These are phyloP conservation scores for Bombylius discolor DNA, from an alignment of 2,888 invertebrate species.

Conservation along the genomic window DNA sequence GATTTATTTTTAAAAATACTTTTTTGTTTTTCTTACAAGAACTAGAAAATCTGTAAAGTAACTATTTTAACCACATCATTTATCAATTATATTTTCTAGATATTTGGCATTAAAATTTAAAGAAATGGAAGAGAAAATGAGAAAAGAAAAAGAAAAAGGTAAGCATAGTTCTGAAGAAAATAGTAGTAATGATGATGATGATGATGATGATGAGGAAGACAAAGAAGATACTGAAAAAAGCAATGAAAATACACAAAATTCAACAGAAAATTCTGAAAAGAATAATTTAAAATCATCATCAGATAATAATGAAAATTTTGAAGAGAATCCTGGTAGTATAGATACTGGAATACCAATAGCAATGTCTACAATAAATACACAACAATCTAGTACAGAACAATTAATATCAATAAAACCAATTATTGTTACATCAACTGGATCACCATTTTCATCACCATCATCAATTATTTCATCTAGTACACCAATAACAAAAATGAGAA, in stretches of 20 bases:
- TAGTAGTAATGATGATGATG: conserved; percentile 1
- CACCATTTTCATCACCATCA: conserved; percentile 7
- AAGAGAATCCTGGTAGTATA: not conserved
- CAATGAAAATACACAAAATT: not conserved
- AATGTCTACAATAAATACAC: not conserved
- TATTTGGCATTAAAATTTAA: conserved; percentile 72
- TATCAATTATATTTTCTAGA: conserved; percentile 35
- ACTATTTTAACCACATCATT: not conserved
- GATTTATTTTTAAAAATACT: not conserved
- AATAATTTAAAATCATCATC: not conserved
- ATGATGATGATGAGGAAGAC: conserved; percentile 11
- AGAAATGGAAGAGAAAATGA: conserved; percentile 74
- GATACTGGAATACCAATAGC: not conserved
- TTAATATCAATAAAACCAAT: conserved; percentile 26
- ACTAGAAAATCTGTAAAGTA: not conserved
- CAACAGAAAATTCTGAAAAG: not conserved
- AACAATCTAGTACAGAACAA: conserved; percentile 1
- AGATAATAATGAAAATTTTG: conserved; percentile 1
- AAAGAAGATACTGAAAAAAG: conserved; percentile 12
- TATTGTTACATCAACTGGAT: conserved; percentile 28
- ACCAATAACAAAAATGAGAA: conserved; percentile 2
- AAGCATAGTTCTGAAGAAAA: conserved; percentile 15
- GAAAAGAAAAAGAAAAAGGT: conserved; percentile 51
- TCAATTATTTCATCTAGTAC: not conserved
- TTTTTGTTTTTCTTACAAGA: not conserved